Evolutionary conservation across 2,797 vertebrate genomes (phyloP), one percentile per base, ranked within the genome.

Genomic region (Sarcoramphus papa): DNA sequence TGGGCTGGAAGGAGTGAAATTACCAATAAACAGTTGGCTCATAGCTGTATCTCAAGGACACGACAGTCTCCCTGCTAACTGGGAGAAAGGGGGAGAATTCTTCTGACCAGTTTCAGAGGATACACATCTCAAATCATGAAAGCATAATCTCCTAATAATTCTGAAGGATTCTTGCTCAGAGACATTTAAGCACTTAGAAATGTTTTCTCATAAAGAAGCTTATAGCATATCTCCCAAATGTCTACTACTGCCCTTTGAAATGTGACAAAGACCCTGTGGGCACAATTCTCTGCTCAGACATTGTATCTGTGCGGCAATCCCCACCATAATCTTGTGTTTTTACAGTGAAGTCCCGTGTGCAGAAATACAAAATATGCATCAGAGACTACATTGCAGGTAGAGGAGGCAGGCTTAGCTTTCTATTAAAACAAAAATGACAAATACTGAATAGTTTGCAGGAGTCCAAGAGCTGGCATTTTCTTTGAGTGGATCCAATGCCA

Each of bases 11-110:
- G 76, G 75, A 88, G 47, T 88, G 79, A 92, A 88, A 88, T 85
- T 50, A 15, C 62, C 68, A 30, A 35, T 64, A 92, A 94, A 94
- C 82, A 81, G 27, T 84, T 77, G 37, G 33, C 84, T 96, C 27
- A 50, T 54, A 64, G 48, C 75, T 85, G 37, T 77, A 43, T 85
- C 85, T 83, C 86, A 94, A 93, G 91, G 91, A 92, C 78, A 88
- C 95, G 85, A 91, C 57, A 73, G 95, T 94, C 83, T 88, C 68
- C 33, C 50, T 96, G 60, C 68, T 94, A 94, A 92, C 25, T 82
- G 76, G 45, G 41, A 93, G 65, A 81, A 87, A 73, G 59, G 59
- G 51, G 45, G 33, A 72, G 85, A 90, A 90, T 91, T 87, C 72
- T 92, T 88, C 70, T 88, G 78, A 76, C 48, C 4, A 1, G 27